Evolutionary conservation across 2,113 vertebrate genomes (phyloP).

Genomic region (Salvelinus alpinus): DNA sequence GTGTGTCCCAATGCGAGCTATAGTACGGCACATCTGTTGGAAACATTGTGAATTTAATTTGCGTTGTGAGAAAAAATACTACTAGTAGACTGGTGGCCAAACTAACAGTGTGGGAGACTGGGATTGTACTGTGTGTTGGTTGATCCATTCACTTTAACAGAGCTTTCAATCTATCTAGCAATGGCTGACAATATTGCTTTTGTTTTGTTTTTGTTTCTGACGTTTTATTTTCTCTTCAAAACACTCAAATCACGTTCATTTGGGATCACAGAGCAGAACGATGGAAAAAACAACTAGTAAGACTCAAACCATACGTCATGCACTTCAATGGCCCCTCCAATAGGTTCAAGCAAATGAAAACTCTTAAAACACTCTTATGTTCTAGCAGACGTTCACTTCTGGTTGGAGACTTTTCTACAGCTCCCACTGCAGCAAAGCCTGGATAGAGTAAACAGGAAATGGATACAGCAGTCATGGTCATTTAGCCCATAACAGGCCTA

Average conservation of each 20-base stretch:
- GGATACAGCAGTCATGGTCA: not conserved
- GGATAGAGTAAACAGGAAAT: not conserved
- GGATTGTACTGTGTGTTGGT: constrained; percentile 18
- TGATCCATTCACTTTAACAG: constrained; percentile 21
- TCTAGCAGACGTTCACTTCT: not conserved
- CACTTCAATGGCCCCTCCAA: not conserved
- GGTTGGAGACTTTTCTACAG: not conserved
- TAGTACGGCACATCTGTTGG: constrained; percentile 42
- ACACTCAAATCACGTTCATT: not conserved
- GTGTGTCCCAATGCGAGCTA: constrained; percentile 5
- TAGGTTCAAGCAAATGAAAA: not conserved
- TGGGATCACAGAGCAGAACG: constrained; percentile 5
- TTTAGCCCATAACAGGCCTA: not conserved
- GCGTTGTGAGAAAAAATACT: constrained; percentile 26
- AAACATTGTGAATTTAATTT: constrained; percentile 28
- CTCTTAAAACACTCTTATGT: not conserved
- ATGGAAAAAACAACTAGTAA: too few species aligned
- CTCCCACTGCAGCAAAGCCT: not conserved
- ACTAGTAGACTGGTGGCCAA: constrained; percentile 34
- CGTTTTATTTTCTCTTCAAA: not conserved
- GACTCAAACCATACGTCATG: not conserved
- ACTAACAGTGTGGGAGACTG: constrained; percentile 17
- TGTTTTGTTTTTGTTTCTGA: constrained; percentile 2
- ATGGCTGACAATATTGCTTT: constrained; percentile 31
- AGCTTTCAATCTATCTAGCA: constrained; percentile 26